Conservation (phyloP, 2,888 invertebrate genomes). For the Tanytarsus gracilentus region DNA sequence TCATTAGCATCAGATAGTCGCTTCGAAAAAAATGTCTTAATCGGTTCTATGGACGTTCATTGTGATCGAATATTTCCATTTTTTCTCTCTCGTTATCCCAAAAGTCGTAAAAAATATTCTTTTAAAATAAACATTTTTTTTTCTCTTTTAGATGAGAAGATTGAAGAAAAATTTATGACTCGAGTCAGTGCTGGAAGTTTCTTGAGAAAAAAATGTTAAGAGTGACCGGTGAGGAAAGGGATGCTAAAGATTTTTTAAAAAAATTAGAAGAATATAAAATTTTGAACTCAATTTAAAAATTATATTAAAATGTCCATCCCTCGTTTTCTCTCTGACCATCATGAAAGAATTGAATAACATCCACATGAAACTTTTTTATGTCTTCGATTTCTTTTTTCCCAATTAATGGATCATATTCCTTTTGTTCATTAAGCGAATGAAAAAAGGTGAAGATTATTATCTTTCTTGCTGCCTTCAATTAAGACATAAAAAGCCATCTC, state of each 20-base stretch:
- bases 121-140: slow-evolving; percentile 8
- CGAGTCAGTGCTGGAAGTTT: no score
- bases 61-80: background rate
- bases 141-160: background rate
- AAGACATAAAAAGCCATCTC: background rate
- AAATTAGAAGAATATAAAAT: no score
- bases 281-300: no score
- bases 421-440: background rate
- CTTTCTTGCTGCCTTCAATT: slow-evolving; percentile 1
- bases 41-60: background rate
- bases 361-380: background rate
- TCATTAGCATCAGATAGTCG: no score
- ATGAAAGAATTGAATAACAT: background rate
- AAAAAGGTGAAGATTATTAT: slow-evolving; percentile 16
- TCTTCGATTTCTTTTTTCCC: background rate
- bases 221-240: no score
- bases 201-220: no score
- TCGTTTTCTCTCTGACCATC: no score
- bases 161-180: slow-evolving; percentile 3
- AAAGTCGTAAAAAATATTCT: slow-evolving; percentile 5
- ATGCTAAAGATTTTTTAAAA: no score
- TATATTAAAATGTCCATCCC: no score
- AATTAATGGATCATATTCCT: slow-evolving; percentile 12
- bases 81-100: slow-evolving; percentile 14
- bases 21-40: background rate